phyloP scores from a whole-genome alignment of 2,888 invertebrate genomes.

The Eupithecia insigniata region DNA sequence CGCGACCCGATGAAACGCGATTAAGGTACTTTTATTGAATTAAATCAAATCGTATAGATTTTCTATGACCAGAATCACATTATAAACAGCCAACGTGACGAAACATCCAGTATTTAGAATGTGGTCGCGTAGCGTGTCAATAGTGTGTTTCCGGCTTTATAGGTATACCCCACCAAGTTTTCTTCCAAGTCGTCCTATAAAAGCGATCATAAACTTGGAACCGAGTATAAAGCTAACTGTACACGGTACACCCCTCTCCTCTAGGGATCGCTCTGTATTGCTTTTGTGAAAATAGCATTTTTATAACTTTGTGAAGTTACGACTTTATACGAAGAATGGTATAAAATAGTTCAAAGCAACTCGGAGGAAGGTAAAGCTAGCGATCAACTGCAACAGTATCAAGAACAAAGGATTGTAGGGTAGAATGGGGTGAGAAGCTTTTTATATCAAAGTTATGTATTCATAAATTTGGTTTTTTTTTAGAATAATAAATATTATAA shows the following conservation, averaged over 20 bases:
- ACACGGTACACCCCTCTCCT: constrained; percentile 12
- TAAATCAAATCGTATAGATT: too few relatives aligned
- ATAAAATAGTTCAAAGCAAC: neutral
- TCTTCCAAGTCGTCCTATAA: neutral
- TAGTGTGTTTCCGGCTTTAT: neutral
- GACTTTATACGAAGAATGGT: constrained; percentile 18
- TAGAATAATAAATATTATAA: too few relatives aligned
- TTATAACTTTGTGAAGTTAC: constrained; percentile 31
- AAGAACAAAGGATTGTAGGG: neutral
- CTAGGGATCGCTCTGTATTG: constrained; percentile 17
- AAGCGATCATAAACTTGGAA: neutral
- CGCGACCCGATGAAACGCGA: too few relatives aligned
- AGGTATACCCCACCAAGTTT: neutral
- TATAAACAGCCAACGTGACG: too few relatives aligned
- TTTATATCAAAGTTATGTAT: neutral
- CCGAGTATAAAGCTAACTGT: constrained; percentile 7
- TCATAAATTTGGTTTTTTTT: too few relatives aligned
- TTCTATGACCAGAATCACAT: too few relatives aligned
- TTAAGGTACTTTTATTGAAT: too few relatives aligned
- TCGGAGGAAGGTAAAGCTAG: constrained; percentile 7
- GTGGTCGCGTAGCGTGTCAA: neutral
- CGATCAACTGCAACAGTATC: neutral
- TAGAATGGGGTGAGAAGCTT: neutral
- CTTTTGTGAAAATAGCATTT: constrained; percentile 33
- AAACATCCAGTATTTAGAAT: too few relatives aligned